Evolutionary conservation across 2,797 vertebrate species (phyloP), one percentile per base, ranked within the genome.

Genomic region (Coregonus suidteri): DNA sequence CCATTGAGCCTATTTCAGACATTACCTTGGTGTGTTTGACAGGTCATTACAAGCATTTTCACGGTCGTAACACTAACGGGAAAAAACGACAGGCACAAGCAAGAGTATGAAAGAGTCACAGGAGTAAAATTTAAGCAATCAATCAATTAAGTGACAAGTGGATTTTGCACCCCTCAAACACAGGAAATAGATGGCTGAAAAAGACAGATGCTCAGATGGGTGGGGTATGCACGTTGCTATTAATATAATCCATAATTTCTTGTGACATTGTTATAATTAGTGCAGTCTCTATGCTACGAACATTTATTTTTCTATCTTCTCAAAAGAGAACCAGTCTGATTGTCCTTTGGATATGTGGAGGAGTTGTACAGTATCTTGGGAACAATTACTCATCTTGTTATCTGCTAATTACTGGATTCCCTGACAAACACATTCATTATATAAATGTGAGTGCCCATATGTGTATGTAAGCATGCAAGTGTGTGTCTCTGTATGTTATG

Each of bases 381-480:
- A 81, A 77, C 72, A 73, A 70, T 79, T 80, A 73, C 78, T 84
- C 81, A 81, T 73, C 74, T 30, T 52, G 41, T 47, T 47, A 47
- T 13, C 11, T 47, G 41, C 69, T 79, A 79, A 86, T 84, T 84
- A 77, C 73, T 77, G 79, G 73, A 25, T 78, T 69, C 51, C 31
- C 66, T 81, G 65, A 77, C 75, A 81, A 80, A 80, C 62, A 79
- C 53, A 47, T 62, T 20, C 16, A 59, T 18, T 59, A 18, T 20
- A 18, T 14, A n/a, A n/a, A 20, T 70, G 31, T 41, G 18, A n/a
- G 3, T 47, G 41, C 41, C 35, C 68, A 41, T 51, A 31, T 69
- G 78, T 71, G 51, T 59, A 54, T 79, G 54, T 67, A 47, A 47
- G 11, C 41, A 47, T 47, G 41, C 9, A 47, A 13, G 25, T 59